Percentiles rank a stretch among this genome's conserved stretches.
phyloP scores from a whole-genome alignment of 2,888 invertebrate species.

The Heliconius cydno region DNA sequence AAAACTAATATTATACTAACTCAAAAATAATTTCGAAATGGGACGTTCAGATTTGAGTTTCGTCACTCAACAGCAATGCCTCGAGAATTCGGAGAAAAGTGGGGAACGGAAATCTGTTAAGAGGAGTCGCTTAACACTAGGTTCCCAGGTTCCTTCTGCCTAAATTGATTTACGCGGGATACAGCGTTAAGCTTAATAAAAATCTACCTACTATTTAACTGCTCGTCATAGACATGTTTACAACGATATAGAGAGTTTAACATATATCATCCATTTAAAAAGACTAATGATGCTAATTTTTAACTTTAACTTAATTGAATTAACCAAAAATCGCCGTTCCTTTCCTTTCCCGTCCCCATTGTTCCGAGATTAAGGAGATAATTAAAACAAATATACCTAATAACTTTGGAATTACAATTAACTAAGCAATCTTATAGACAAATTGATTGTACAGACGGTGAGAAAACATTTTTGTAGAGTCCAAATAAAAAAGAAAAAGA shows the following conservation, averaged over 20 bases:
- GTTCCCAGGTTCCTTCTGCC: too few relatives aligned
- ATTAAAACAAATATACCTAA: constrained; percentile 81
- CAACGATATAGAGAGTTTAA: constrained; percentile 51
- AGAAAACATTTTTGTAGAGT: neutral
- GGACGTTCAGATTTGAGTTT: too few relatives aligned
- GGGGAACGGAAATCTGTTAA: too few relatives aligned
- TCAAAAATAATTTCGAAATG: too few relatives aligned
- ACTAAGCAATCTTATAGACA: constrained; percentile 76
- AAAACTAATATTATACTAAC: too few relatives aligned
- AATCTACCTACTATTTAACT: neutral
- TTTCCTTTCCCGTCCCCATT: constrained; percentile 69
- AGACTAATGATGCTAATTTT: constrained; percentile 6
- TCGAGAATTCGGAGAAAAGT: too few relatives aligned
- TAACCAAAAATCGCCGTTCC: constrained; percentile 58
- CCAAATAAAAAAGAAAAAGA: neutral
- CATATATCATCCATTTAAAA: constrained; percentile 30
- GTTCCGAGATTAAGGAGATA: constrained; percentile 71
- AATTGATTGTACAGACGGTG: constrained; percentile 57
- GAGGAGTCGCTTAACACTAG: too few relatives aligned
- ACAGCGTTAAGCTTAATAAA: too few relatives aligned
- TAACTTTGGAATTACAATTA: constrained; percentile 73
- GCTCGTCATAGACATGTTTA: neutral
- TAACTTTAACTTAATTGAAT: constrained; percentile 61
- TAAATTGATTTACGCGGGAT: too few relatives aligned
- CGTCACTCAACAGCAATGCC: too few relatives aligned